Conservation (phyloP, 2,113 vertebrate genomes). For the Daubentonia madagascariensis region DNA sequence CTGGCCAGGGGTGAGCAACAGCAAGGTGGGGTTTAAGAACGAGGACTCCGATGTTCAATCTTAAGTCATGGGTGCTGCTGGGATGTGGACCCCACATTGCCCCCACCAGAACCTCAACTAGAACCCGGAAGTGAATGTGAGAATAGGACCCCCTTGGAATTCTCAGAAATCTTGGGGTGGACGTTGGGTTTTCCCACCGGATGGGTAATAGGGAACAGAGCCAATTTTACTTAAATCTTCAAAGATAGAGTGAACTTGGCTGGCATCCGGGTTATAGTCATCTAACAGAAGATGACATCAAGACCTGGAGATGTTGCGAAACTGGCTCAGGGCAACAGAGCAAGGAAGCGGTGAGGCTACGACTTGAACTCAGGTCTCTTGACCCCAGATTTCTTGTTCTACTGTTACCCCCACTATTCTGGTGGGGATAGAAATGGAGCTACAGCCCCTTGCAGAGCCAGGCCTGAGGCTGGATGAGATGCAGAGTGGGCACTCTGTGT, state of each 20-base stretch:
- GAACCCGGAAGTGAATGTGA: background rate
- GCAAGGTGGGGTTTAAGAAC: background rate
- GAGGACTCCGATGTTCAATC: too few relatives aligned
- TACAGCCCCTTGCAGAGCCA: background rate
- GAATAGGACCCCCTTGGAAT: background rate
- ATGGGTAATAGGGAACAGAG: background rate
- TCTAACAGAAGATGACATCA: background rate
- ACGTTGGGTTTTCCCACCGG: background rate
- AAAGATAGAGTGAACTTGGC: background rate
- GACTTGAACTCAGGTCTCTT: background rate
- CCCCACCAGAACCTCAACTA: background rate
- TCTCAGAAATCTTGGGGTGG: background rate
- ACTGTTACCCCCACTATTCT: background rate
- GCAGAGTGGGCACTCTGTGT: background rate
- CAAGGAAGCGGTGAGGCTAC: background rate
- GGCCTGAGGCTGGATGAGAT: background rate
- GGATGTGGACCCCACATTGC: accelerated
- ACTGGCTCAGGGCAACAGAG: background rate
- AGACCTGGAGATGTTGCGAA: background rate
- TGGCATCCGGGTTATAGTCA: background rate
- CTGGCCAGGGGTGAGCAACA: background rate
- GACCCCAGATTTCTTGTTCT: background rate
- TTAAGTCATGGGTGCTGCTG: background rate
- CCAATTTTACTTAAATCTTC: background rate
- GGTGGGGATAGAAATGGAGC: background rate